Percentiles rank a stretch among this genome's conserved stretches.
Conservation (phyloP, 2,797 vertebrate species). For the Spizella passerina region DNA sequence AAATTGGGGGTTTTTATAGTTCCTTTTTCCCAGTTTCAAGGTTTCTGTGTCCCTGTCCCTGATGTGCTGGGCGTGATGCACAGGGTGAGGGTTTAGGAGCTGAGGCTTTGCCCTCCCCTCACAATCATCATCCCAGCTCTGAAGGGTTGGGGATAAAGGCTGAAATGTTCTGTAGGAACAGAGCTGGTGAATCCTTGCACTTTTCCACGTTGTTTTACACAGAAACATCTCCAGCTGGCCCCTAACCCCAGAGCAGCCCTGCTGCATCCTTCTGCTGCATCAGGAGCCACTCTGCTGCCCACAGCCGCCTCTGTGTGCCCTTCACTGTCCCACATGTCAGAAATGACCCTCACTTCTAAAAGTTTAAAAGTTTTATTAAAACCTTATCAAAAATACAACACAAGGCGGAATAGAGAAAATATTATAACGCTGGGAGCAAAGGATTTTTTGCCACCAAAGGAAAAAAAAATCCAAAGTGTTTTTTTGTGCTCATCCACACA, state of each 20-base stretch:
- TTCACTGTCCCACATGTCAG: background rate
- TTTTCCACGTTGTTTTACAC: accelerated
- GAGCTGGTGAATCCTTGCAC: background rate
- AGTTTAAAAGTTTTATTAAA: background rate
- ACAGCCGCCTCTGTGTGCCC: accelerated
- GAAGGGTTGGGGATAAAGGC: background rate
- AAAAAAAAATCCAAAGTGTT: background rate
- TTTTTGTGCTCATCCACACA: background rate
- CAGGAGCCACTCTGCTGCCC: background rate
- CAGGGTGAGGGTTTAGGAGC: background rate
- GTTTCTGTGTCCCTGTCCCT: background rate
- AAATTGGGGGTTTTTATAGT: background rate
- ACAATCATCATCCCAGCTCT: accelerated
- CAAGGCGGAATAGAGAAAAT: background rate
- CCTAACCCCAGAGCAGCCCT: accelerated
- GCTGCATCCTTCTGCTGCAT: accelerated
- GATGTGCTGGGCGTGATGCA: background rate
- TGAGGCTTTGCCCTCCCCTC: background rate
- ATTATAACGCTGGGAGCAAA: background rate
- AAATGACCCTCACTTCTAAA: background rate
- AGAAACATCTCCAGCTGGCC: background rate
- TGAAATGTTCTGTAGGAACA: background rate
- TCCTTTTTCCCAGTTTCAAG: background rate
- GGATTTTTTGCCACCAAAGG: background rate
- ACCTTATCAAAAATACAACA: background rate